Evolutionary conservation across 1,140 invertebrate species (phyloP).

Genomic region (Steinernema khuongi): DNA sequence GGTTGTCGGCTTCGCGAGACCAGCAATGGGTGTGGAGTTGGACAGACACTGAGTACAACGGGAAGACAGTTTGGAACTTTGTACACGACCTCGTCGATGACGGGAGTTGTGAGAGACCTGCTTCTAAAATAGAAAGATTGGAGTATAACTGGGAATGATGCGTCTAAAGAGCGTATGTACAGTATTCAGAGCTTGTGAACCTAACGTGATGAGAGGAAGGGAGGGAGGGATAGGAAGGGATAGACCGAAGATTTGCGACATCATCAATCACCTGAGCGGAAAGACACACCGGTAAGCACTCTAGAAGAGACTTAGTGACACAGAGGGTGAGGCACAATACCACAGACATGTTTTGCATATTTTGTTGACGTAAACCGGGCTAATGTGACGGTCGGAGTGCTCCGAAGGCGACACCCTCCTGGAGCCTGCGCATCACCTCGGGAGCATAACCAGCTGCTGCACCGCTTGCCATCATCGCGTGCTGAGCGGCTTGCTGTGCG

Average conservation of each 20-base stretch:
- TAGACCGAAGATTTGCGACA: constrained; percentile 4
- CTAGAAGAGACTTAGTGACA: neutral
- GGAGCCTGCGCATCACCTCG: neutral
- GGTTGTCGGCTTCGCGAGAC: neutral
- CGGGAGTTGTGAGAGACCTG: constrained; percentile 3
- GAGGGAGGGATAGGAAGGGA: neutral
- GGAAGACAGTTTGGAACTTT: neutral
- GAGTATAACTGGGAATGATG: constrained; percentile 13
- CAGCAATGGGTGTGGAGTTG: neutral
- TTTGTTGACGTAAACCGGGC: neutral
- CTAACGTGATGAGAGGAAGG: neutral
- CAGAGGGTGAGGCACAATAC: neutral
- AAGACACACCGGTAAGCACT: constrained; percentile 14
- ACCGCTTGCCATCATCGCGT: neutral
- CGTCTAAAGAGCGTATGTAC: constrained; percentile 1
- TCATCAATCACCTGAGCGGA: constrained; percentile 15
- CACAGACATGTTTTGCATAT: neutral
- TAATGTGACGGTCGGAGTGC: neutral
- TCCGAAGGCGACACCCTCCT: neutral
- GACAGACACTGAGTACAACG: neutral
- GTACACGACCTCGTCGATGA: neutral
- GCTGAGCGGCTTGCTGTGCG: constrained; percentile 11
- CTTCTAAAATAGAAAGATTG: neutral
- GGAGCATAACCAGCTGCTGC: neutral
- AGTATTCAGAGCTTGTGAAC: neutral